phyloP scores from a whole-genome alignment of 2,797 vertebrate species.

The Diplodus sargus region DNA sequence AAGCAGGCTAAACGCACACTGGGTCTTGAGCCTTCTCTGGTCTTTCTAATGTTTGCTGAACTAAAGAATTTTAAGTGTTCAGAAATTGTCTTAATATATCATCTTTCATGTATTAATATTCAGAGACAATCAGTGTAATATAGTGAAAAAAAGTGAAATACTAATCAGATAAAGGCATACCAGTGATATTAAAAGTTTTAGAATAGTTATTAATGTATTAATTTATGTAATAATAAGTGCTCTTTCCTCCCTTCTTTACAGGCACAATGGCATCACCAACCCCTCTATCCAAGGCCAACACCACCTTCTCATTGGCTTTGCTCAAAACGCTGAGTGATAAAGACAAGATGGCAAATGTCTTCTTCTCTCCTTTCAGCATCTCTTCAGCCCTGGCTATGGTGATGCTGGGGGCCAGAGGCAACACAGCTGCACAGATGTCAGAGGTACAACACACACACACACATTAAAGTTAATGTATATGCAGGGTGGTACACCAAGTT shows the following conservation, averaged over 20 bases:
- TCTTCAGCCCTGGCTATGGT: constrained; percentile 91
- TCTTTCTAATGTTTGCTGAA: background rate
- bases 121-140: background rate
- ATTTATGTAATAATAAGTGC: background rate
- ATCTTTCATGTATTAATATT: background rate
- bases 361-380: constrained; percentile 88
- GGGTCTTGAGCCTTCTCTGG: background rate
- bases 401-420: constrained; percentile 84
- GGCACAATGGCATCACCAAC: constrained; percentile 70
- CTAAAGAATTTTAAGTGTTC: background rate
- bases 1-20: background rate
- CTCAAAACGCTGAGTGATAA: constrained; percentile 80
- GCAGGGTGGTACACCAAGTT: background rate
- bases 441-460: constrained; percentile 76
- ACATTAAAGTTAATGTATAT: background rate
- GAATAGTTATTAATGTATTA: no score
- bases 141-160: background rate
- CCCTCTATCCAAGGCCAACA: constrained; percentile 77
- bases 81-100: background rate
- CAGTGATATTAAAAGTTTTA: no score
- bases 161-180: no score
- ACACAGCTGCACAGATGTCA: constrained; percentile 88
- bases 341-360: constrained; percentile 80
- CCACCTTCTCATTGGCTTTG: constrained; percentile 83
- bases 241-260: constrained; percentile 12